A percentile compares a stretch with the other conserved stretches of the same genome.
Evolutionary conservation across 2,113 vertebrate species (phyloP).

Genomic region (Himantopus leucocephalus): DNA sequence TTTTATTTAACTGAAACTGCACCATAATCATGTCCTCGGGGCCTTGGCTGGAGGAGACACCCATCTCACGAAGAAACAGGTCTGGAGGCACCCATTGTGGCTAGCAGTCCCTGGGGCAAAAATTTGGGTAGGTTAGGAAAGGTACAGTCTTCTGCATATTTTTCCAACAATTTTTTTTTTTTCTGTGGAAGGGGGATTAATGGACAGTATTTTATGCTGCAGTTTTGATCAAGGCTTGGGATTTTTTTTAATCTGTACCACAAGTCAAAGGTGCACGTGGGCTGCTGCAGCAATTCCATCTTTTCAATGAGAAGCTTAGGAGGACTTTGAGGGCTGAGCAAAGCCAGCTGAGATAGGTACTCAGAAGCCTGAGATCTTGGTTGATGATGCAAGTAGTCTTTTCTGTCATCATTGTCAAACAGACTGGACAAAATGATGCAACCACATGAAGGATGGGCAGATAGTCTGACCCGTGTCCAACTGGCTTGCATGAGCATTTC

Average conservation of each 20-base stretch:
- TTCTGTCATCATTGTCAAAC: neutral
- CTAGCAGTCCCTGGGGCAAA: neutral
- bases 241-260: neutral
- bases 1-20: constrained; percentile 50
- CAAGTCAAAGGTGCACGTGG: neutral
- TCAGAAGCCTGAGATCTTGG: neutral
- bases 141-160: neutral
- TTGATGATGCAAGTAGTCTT: neutral
- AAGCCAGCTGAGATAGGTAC: neutral
- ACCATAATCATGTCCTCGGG: neutral
- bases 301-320: neutral
- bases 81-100: neutral
- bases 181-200: neutral
- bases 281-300: neutral
- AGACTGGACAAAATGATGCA: neutral
- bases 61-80: neutral
- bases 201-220: neutral
- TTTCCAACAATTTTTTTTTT: neutral
- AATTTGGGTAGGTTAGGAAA: rapidly evolving
- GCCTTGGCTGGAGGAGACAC: constrained; percentile 25
- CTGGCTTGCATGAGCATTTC: neutral
- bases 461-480: neutral
- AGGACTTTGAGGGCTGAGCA: neutral
- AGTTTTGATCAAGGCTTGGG: neutral
- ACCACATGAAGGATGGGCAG: rapidly evolving